These are phyloP conservation scores for Helicoverpa assulta DNA, from an alignment of 2,888 invertebrate species.

Conservation along the genomic window DNA sequence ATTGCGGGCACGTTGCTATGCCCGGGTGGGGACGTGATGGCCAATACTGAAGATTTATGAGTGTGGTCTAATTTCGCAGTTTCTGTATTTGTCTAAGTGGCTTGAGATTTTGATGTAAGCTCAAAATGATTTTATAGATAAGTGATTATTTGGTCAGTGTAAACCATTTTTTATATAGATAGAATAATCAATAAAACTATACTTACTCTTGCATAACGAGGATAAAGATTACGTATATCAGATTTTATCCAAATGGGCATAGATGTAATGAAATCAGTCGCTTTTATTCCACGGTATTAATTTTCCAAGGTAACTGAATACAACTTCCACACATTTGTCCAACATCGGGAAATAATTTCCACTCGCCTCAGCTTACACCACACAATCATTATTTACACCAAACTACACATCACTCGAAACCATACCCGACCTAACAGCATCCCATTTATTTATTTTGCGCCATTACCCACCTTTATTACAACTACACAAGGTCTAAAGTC, in stretches of 20 bases:
- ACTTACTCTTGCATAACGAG: no score
- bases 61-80: conserved; percentile 45
- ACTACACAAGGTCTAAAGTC: conserved; percentile 20
- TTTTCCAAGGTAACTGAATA: conserved; percentile 14
- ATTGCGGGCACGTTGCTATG: conserved; percentile 66
- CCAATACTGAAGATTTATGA: conserved; percentile 63
- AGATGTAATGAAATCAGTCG: neutral
- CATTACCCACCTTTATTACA: conserved; percentile 26
- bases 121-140: conserved; percentile 3
- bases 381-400: conserved; percentile 77
- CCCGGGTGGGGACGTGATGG: conserved; percentile 42
- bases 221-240: no score
- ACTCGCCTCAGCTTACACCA: conserved; percentile 60
- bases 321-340: conserved; percentile 5
- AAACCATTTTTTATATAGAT: no score
- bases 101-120: conserved; percentile 18
- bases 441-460: conserved; percentile 45
- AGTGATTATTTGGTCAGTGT: no score
- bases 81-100: conserved; percentile 29
- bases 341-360: conserved; percentile 25
- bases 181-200: no score
- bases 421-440: conserved; percentile 58
- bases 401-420: conserved; percentile 76
- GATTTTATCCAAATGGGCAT: neutral
- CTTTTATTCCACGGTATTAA: conserved; percentile 8